Base-by-base conservation (phyloP, 2,797 vertebrate genomes). In the Crypturellus tataupa region DNA sequence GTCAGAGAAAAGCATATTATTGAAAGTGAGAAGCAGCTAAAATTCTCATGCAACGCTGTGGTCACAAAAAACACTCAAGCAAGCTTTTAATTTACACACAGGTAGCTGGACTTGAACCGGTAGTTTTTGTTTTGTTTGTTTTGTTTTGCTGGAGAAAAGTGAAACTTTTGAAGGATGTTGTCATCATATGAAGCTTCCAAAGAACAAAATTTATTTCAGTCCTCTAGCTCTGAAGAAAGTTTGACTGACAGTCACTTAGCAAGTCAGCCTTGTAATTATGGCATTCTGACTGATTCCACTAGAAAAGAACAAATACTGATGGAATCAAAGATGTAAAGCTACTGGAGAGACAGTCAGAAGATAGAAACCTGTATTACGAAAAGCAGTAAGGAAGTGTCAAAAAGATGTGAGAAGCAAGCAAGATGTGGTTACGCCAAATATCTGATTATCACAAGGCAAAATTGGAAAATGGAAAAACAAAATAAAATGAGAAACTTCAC, bases 221-320 rank as follows among this genome's bases (percentile, higher is more conserved):
- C 85, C 35, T 78, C 53, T 71, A 64, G 80, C 82, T 89, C 77
- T 91, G 58, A 85, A 31, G n/a, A 77, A 75, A 16, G 2, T 71
- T 95, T 91, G 84, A 89, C 64, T 94, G 92, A 93, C 94, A 95
- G 82, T 62, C 79, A 71, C 68, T 96, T 92, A 90, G 81, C 64
- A 92, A 92, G 79, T 87, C 79, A 17, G 2, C 62, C 2, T 0
- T 80, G 76, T 71, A 94, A 94, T 96, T 90, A 92, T 87, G 84
- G 35, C 69, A 83, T 64, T 64, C 79, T 91, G 81, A 93, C 87
- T 91, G 87, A 92, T 85, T 93, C 90, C 65, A 85, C 94, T 92
- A 93, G 69, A 89, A 87, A 37, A 90, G 79, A 94, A 91, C 87
- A 96, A 92, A 89, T 11, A 83, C 35, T 78, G 89, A 78, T 68